Base-by-base conservation (phyloP, 2,113 vertebrate species). In the Lonchura striata region DNA sequence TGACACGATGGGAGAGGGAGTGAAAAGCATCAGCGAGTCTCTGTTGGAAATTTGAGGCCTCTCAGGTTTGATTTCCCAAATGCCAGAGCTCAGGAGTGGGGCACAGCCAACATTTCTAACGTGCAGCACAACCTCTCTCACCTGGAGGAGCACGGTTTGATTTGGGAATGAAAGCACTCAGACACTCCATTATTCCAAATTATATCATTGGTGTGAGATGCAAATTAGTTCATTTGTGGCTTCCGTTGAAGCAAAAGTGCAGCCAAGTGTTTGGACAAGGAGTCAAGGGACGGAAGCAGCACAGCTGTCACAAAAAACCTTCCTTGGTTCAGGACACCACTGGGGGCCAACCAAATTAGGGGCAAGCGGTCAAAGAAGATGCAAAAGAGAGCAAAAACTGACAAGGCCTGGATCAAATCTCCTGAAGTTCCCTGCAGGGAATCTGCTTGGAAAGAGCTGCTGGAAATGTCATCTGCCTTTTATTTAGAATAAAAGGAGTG, bases 401-500 rank as follows among this genome's bases (percentile, higher is more conserved):
- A 83, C 14, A 6, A 69, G 49, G 44, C 37, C n/a, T 10, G 6
- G 60, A 81, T 75, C 76, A 86, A 72, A 83, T 2, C 31, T 81
- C 35, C 92, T 46, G 44, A 71, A 66, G 37, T 5, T 95, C 72
- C 76, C 92, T 69, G 79, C 90, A 69, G 92, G 88, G 61, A 64
- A 61, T 30, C 92, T 68, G 28, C 53, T 83, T 4, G 7, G 47
- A 66, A 64, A 77, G 56, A 44, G 39, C 5, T 72, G 37, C 28
- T 90, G 56, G 76, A 90, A 96, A 97, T 95, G 88, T 81, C 90
- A 93, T 44, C 81, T 30, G 25, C 60, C 72, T 86, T 53, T 86
- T 53, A 27, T 84, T 84, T 79, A 84, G 30, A 84, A 72, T 68
- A 13, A 75, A 61, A 63, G 4, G 4, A 57, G 46, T 15, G 5